Conservation (phyloP, 1,140 invertebrate genomes). For the Coenobita brevimanus region DNA sequence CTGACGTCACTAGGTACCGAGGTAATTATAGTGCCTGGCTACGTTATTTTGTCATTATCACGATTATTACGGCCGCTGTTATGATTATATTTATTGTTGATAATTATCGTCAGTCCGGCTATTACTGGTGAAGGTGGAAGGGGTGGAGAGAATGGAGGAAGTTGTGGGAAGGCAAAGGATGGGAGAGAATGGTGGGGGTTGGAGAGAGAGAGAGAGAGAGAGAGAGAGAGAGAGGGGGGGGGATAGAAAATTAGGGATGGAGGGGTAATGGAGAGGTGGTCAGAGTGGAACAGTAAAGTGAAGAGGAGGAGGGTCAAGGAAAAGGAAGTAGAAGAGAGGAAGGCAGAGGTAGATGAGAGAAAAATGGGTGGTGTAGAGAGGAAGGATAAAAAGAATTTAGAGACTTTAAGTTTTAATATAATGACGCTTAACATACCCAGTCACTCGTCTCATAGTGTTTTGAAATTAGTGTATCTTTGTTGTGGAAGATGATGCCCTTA, state of each 20-base stretch:
- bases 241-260: neutral
- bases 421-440: too few species aligned
- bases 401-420: too few species aligned
- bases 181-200: neutral
- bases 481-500: too few species aligned
- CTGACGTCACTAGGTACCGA: too few species aligned
- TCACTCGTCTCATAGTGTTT: too few species aligned
- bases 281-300: neutral
- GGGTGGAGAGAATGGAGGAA: neutral
- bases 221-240: neutral
- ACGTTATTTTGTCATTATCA: too few species aligned
- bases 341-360: neutral
- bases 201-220: conserved; percentile 3
- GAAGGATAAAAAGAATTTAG: too few species aligned
- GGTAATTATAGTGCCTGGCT: too few species aligned
- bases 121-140: neutral
- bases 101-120: neutral
- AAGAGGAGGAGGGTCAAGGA: conserved; percentile 5
- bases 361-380: neutral
- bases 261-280: neutral
- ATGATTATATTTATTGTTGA: neutral
- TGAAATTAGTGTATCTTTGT: too few species aligned
- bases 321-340: neutral
- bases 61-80: too few species aligned
- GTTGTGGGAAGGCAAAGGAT: neutral